Base-by-base conservation (phyloP, 1,140 invertebrate genomes). In the Tenebrio molitor region DNA sequence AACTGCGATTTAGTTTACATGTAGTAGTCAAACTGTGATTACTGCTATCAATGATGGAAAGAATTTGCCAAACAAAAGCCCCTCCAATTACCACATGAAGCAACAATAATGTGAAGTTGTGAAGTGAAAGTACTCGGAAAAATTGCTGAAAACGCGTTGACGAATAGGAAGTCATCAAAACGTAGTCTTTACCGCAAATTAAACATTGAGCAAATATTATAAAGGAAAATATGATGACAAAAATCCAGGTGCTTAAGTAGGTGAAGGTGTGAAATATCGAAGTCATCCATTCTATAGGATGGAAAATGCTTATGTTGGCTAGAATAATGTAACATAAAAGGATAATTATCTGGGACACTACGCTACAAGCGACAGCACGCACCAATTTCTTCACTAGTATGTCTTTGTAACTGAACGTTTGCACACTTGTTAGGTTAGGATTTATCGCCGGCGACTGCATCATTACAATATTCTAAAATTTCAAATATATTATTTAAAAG, bases 71-170 rank as follows among this genome's bases (percentile, higher is more conserved):
- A 72, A 87, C 85, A 1, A 88, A 83, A 39, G 88, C 83, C 33
- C 87, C 86, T 17, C 91, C 89, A 74, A 86, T 86, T 4, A 88
- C 62, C 5, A 88, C 82, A 79, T 91, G 87, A 1, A 91, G 73
- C n/a, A 80, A 36, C 8, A 86, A 80, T 12, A 90, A 81, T n/a
- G 88, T 73, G 0, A 88, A 71, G 78, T 90, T 91, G 69, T 87
- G 87, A 0, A 86, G n/a, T 0, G 87, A 87, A 76, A 91, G 89
- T 68, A 89, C 81, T 36, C 83, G 85, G 21, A 87, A 80, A 34
- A 91, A 85, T 79, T 88, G 87, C 16, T 84, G 81, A 75, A 91
- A 90, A 81, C 89, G 86, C 29, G 87, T 91, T 64, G 86, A 87
- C 62, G 85, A 83, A 71, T 88, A 89, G 0, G 83, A 73, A 8